These are phyloP conservation scores for Diuraphis noxia DNA, from an alignment of 1,140 invertebrate species.

Conservation along the genomic window DNA sequence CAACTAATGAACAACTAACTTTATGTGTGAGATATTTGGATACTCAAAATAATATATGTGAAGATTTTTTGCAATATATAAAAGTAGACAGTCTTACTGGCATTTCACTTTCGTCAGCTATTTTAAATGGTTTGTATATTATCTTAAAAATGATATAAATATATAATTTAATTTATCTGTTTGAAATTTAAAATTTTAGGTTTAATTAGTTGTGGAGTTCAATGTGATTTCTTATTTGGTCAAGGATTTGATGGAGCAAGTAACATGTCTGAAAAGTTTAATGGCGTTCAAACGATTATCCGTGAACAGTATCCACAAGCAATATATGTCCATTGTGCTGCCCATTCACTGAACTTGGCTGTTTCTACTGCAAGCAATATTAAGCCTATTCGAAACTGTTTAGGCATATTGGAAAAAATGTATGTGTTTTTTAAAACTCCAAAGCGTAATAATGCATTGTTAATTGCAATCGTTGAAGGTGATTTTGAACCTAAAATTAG, in stretches of 20 bases:
- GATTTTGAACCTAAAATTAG: slow-evolving; percentile 13
- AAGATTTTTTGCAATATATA: slow-evolving; percentile 56
- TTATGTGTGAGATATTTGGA: slow-evolving; percentile 41
- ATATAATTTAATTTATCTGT: slow-evolving; percentile 34
- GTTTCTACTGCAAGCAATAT: slow-evolving; percentile 53
- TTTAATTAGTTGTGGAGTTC: neutral
- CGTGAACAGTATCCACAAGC: slow-evolving; percentile 55
- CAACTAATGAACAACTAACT: slow-evolving; percentile 34
- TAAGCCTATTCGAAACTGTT: slow-evolving; percentile 52
- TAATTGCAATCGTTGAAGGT: slow-evolving; percentile 28
- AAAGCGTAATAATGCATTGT: slow-evolving; percentile 35
- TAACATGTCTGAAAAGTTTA: slow-evolving; percentile 57
- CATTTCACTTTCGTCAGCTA: neutral
- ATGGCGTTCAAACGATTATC: slow-evolving; percentile 56
- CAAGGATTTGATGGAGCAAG: slow-evolving; percentile 58
- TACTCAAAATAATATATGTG: slow-evolving; percentile 28
- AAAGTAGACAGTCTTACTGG: slow-evolving; percentile 55
- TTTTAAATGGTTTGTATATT: slow-evolving; percentile 3
- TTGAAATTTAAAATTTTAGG: too few species aligned
- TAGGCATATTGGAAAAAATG: slow-evolving; percentile 50
- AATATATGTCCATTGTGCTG: slow-evolving; percentile 57
- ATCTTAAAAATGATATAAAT: slow-evolving; percentile 41
- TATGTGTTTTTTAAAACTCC: slow-evolving; percentile 54
- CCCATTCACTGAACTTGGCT: slow-evolving; percentile 56
- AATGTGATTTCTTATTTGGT: slow-evolving; percentile 49